Base-by-base conservation (phyloP, 2,113 vertebrate species). In the Oncorhynchus gorbuscha region DNA sequence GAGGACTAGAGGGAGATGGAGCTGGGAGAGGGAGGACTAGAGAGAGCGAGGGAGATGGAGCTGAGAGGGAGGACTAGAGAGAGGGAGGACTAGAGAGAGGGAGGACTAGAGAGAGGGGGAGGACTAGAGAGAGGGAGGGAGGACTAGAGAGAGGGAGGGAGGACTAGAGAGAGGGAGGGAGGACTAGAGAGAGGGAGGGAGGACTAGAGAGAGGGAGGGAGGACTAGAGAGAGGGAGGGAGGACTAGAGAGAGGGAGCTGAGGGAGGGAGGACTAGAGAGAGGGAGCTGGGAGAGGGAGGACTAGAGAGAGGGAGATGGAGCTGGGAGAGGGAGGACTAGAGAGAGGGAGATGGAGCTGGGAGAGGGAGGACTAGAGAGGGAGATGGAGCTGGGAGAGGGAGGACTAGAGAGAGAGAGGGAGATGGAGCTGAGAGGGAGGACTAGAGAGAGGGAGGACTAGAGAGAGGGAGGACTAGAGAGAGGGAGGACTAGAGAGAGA, bases 141-240 rank as follows among this genome's bases (percentile, higher is more conserved):
- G 77, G 79, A 79, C 45, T 16, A 18, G 12, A 12, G 32, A 51
- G 26, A n/a, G n/a, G n/a, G n/a, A n/a, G n/a, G n/a, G n/a, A n/a
- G n/a, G n/a, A n/a, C n/a, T n/a, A n/a, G n/a, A n/a, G n/a, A n/a
- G n/a, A n/a, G n/a, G n/a, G n/a, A n/a, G 16, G 68, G 26, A 55
- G 39, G 65, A 30, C 32, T 4, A 48, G 32, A 55, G 39, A 28
- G 78, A 51, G 35, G 35, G 35, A 35, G n/a, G n/a, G n/a, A n/a
- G n/a, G n/a, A n/a, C n/a, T n/a, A n/a, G n/a, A n/a, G n/a, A n/a
- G n/a, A 1, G 26, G 3, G 28, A 28, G n/a, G 59, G 68, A 77
- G 77, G 79, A 79, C 45, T 16, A 18, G 13, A 12, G 32, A 51
- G 28, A 16, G 16, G n/a, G n/a, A n/a, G n/a, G n/a, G n/a, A n/a